Base-by-base conservation (phyloP, 2,888 invertebrate species). In the Kryphioiulus occultus region DNA sequence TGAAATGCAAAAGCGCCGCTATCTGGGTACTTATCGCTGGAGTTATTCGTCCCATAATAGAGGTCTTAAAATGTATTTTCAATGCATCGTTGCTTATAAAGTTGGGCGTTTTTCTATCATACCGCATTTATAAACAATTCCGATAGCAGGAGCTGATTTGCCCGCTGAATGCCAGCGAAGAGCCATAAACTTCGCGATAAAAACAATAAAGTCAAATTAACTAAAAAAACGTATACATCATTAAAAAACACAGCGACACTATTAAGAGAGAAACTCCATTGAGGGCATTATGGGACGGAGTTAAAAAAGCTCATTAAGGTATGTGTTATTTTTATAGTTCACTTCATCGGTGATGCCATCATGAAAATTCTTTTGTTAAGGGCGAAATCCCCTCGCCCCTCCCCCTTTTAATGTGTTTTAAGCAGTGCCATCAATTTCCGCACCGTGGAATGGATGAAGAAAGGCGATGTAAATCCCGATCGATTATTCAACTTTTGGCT, bases 171-270 rank as follows among this genome's bases (percentile, higher is more conserved):
- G 53, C 53, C 53, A 53, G 19, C n/a, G 53, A 19, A 53, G 53
- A 53, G 53, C n/a, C 53, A 53, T 53, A 53, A 53, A 53, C 53
- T 53, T 53, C 0, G 83, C 83, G 83, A 83, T 83, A 83, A 83
- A 83, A 83, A 83, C 30, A 35, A 83, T 83, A 83, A 83, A 83
- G 83, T 83, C 83, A 35, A 83, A 83, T 83, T 83, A 83, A 83
- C 83, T 83, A 83, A 83, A 83, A 35, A 83, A 83, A 35, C 83
- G 32, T 35, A 83, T 83, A 83, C 83, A 83, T 83, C 83, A 83
- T 83, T 83, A 83, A 83, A 83, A 53, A 83, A 83, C 35, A 83
- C 83, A 83, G 83, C 35, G 83, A 83, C 35, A 35, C 83, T 35
- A 35, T 83, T 83, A 83, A 7, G 35, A 83, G 17, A 35, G 83